Evolutionary conservation across 2,888 invertebrate species (phyloP).

Genomic region (Temnothorax rugatulus): DNA sequence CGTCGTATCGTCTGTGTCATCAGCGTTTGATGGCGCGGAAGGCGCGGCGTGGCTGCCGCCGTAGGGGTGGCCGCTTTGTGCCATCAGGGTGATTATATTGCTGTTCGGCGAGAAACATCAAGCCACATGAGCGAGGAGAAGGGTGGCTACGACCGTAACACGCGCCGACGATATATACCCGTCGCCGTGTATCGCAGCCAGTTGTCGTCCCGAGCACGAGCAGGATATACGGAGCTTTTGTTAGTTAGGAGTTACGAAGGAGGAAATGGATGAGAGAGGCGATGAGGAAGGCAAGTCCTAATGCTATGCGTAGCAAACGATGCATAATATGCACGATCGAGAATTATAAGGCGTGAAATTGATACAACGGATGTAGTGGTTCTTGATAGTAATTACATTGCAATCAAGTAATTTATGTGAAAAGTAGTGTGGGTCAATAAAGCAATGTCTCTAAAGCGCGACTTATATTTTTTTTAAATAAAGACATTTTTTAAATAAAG

Average conservation of each 20-base stretch:
- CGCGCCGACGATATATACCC: constrained; percentile 57
- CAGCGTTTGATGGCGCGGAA: constrained; percentile 83
- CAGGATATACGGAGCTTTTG: constrained; percentile 72
- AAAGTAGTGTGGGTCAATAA: background rate
- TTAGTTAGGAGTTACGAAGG: constrained; percentile 63
- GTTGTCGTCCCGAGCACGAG: constrained; percentile 61
- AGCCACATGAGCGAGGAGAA: constrained; percentile 75
- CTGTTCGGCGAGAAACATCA: constrained; percentile 81
- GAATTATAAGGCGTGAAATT: constrained; percentile 56
- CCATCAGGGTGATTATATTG: constrained; percentile 86
- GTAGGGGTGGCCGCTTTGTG: constrained; percentile 83
- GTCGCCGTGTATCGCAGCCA: constrained; percentile 59
- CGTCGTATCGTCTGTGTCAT: constrained; percentile 85
- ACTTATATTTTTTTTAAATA: constrained; percentile 1
- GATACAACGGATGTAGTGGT: constrained; percentile 60
- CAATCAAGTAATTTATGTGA: background rate
- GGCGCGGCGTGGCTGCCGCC: constrained; percentile 71
- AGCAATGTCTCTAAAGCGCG: background rate
- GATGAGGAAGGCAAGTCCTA: constrained; percentile 57
- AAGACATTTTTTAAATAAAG: background rate
- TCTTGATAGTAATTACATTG: background rate
- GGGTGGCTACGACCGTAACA: constrained; percentile 75
- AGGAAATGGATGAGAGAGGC: constrained; percentile 63
- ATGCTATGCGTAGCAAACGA: constrained; percentile 63
- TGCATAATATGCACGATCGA: constrained; percentile 64